phyloP scores from a whole-genome alignment of 2,888 invertebrate species.

The Folsomia manolachei region DNA sequence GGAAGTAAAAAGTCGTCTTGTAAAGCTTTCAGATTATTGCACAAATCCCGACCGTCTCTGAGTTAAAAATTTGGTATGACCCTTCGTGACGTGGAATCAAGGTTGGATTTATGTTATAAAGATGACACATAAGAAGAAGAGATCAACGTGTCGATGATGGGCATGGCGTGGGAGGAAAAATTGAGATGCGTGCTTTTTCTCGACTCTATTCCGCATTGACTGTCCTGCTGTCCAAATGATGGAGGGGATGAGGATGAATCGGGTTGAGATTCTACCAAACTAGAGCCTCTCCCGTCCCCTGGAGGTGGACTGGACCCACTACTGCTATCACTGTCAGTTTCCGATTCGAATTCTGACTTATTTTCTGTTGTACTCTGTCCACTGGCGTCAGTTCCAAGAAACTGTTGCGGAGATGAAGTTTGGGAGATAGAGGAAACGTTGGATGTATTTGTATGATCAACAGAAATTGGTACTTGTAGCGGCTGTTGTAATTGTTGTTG shows the following conservation, averaged over 20 bases:
- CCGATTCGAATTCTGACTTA: conserved; percentile 2
- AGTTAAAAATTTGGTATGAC: neutral
- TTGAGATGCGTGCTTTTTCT: conserved; percentile 35
- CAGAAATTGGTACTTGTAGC: too few relatives aligned
- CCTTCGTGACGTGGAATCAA: neutral
- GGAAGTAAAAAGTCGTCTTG: neutral
- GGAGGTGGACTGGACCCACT: neutral
- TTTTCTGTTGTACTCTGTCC: neutral
- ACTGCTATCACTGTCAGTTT: conserved; percentile 1
- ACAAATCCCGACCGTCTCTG: conserved; percentile 18
- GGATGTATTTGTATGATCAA: neutral
- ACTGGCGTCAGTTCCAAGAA: neutral
- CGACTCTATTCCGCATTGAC: conserved; percentile 49
- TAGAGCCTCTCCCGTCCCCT: neutral
- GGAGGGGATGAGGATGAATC: neutral
- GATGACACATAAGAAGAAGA: conserved; percentile 46
- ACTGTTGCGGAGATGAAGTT: neutral
- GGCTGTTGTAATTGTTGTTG: neutral
- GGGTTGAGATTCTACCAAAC: neutral
- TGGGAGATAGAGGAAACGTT: neutral
- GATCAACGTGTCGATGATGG: conserved; percentile 42
- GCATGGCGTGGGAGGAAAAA: neutral
- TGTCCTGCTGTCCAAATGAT: conserved; percentile 45
- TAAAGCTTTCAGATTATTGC: conserved; percentile 21
- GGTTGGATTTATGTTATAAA: conserved; percentile 10